phyloP scores from a whole-genome alignment of 2,113 vertebrate genomes.

The Charadrius vociferus region DNA sequence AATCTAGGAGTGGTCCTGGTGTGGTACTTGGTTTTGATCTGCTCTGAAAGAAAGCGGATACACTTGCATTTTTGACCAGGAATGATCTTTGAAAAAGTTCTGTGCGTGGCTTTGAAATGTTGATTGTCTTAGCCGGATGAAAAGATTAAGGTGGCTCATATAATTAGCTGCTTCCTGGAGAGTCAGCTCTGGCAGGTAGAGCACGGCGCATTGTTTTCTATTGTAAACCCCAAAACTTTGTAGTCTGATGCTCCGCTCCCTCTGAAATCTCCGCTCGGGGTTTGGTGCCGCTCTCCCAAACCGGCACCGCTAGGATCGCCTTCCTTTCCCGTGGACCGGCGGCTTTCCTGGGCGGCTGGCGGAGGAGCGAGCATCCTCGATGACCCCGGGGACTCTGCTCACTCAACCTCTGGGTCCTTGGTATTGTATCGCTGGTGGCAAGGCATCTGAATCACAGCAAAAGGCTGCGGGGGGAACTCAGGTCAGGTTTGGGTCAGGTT shows the following conservation, averaged over 20 bases:
- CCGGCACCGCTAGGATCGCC: accelerated
- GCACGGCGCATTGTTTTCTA: background rate
- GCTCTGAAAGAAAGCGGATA: conserved; percentile 52
- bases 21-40: conserved; percentile 60
- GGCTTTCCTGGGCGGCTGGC: background rate
- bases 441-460: background rate
- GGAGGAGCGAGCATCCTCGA: background rate
- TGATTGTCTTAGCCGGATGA: conserved; percentile 57
- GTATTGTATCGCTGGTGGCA: background rate
- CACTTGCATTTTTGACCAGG: conserved; percentile 55
- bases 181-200: conserved; percentile 42
- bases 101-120: conserved; percentile 42
- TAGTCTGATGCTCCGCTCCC: background rate
- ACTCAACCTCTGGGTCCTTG: accelerated
- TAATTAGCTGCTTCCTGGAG: conserved; percentile 52
- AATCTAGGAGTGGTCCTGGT: conserved; percentile 58
- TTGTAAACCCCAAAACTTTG: background rate
- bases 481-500: background rate
- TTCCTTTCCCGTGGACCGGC: accelerated
- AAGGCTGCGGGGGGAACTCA: background rate
- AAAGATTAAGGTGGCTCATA: conserved; percentile 63
- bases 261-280: background rate
- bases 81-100: conserved; percentile 46
- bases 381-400: background rate
- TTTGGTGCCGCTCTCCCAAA: background rate